Evolutionary conservation across 2,888 invertebrate genomes (phyloP), one percentile per base, ranked within the genome.

Genomic region (Heliconius aoede): DNA sequence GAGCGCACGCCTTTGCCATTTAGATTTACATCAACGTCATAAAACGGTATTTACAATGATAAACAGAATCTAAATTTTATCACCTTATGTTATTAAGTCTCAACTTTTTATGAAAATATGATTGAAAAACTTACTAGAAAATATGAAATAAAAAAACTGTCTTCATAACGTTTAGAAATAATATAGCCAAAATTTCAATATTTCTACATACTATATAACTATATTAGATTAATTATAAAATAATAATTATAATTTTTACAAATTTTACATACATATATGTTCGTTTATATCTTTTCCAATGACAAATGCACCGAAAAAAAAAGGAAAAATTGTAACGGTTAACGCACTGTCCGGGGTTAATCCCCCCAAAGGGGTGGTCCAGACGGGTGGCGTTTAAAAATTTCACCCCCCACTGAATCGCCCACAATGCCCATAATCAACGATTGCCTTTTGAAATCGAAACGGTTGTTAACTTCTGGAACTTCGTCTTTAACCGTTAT

Each of bases 371-470:
- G 76, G 79, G 80, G 81, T 83, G 83, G 85, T 83, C 83, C 86
- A 86, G 87, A 86, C 87, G 86, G 89, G 88, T 84, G 88, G 90
- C 89, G 91, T 92, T 93, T 93, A 93, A 93, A 93, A 93, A 93
- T 94, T 93, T 94, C 90, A 92, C 91, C 89, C 92, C 92, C 92
- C 90, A 88, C 86, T 90, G 90, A 83, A 82, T 88, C 87, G 81
- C 86, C 84, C 86, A 92, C 92, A 93, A 93, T 92, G 88, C 85
- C 85, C 88, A 87, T 91, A 93, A 94, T 94, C 92, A 93, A 86
- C 89, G 91, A 94, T 94, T 89, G 92, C 91, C 91, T 91, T 93
- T 93, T 93, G 94, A 91, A 93, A 94, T 93, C 89, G 91, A 93
- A 91, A 92, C 93, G 91, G 87, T 90, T 87, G 89, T 91, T 92